A percentile compares a stretch with the other conserved stretches of the same genome.
These are phyloP conservation scores for Cynaeus angustus DNA, from an alignment of 2,888 invertebrate species.

Conservation along the genomic window DNA sequence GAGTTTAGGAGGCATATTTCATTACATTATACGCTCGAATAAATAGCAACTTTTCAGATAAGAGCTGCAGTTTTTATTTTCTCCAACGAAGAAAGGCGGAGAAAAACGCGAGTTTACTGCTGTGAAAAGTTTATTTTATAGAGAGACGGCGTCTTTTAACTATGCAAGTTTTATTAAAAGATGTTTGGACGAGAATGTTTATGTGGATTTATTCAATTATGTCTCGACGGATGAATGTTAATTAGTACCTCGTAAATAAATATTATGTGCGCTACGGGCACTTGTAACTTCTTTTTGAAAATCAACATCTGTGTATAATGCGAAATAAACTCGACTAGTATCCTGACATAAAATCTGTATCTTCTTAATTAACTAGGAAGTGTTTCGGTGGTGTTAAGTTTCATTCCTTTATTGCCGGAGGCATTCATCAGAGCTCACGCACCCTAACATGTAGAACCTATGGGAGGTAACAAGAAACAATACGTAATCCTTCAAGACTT, in stretches of 20 bases:
- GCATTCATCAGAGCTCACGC: conserved; percentile 22
- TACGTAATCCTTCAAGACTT: conserved; percentile 28
- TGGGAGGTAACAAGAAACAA: conserved; percentile 12
- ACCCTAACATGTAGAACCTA: not conserved
- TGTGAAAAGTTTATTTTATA: conserved; percentile 41
- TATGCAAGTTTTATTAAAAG: conserved; percentile 42
- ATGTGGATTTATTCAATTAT: conserved; percentile 40
- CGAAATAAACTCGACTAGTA: too few species aligned
- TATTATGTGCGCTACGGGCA: conserved; percentile 3
- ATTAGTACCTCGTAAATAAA: conserved; percentile 15
- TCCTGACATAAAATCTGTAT: not conserved
- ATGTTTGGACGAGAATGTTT: conserved; percentile 32
- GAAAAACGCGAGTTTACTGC: conserved; percentile 43
- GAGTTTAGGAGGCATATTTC: conserved; percentile 48
- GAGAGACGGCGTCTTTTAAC: conserved; percentile 34
- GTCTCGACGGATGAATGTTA: conserved; percentile 22
- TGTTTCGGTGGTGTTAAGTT: conserved; percentile 18
- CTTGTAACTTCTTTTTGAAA: not conserved
- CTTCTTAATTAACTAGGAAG: conserved; percentile 11
- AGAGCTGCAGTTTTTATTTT: conserved; percentile 43
- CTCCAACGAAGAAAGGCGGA: conserved; percentile 21
- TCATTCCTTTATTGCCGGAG: conserved; percentile 10
- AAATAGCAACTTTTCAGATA: conserved; percentile 50
- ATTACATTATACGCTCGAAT: conserved; percentile 49
- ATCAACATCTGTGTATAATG: too few species aligned